phyloP scores from a whole-genome alignment of 2,113 vertebrate species.

The Excalfactoria chinensis region DNA sequence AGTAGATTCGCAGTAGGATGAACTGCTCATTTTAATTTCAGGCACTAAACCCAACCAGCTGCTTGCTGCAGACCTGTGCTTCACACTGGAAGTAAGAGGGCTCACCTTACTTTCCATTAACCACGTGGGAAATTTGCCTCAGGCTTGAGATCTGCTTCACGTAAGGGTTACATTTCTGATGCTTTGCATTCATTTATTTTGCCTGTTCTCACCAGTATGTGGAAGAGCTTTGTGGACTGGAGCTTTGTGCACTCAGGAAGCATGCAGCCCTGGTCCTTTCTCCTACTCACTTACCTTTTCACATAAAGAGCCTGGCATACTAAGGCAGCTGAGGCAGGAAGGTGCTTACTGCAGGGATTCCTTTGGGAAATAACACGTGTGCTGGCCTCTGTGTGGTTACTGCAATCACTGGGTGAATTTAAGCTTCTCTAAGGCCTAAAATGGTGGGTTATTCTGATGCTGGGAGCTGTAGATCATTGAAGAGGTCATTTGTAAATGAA shows the following conservation, averaged over 20 bases:
- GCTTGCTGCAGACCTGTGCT: neutral
- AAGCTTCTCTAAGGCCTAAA: neutral
- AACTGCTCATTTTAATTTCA: conserved; percentile 32
- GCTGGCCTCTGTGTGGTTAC: neutral
- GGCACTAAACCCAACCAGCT: neutral
- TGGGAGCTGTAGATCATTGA: neutral
- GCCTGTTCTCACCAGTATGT: neutral
- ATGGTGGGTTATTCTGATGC: neutral
- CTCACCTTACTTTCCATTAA: neutral
- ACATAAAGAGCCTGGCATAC: neutral
- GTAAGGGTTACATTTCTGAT: neutral
- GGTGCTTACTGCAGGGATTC: neutral
- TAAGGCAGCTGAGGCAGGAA: neutral
- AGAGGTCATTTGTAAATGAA: neutral
- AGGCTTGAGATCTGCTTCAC: neutral
- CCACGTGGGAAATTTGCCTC: neutral
- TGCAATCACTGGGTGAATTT: neutral
- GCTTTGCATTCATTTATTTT: neutral
- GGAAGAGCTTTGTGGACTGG: neutral
- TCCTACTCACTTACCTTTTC: neutral
- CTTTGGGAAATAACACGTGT: neutral
- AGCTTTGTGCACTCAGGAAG: neutral
- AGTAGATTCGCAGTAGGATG: neutral
- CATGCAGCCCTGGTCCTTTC: neutral
- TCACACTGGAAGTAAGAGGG: neutral